Conservation (phyloP, 2,888 invertebrate species). For the Arge pagana region DNA sequence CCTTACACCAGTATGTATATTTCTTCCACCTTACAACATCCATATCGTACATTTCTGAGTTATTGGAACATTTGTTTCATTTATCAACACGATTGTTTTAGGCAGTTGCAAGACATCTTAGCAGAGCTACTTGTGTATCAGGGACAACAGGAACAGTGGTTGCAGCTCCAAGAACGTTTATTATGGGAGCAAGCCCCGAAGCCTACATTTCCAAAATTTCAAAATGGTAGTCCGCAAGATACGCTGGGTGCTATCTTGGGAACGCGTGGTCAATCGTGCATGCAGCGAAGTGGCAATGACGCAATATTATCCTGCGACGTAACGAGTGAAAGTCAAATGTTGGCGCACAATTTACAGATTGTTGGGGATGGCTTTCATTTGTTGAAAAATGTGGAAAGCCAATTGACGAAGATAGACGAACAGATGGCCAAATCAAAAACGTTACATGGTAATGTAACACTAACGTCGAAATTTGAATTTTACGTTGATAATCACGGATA, state of each 20-base stretch:
- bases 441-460: slow-evolving; percentile 32
- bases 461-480: no score
- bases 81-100: slow-evolving; percentile 42
- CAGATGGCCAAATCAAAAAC: slow-evolving; percentile 52
- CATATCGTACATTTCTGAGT: slow-evolving; percentile 3
- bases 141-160: slow-evolving; percentile 65
- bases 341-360: slow-evolving; percentile 55
- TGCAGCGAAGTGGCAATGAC: slow-evolving; percentile 52
- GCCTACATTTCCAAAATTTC: slow-evolving; percentile 50
- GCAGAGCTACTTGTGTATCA: slow-evolving; percentile 69
- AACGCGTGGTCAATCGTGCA: slow-evolving; percentile 54
- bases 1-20: slow-evolving; percentile 68
- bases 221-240: slow-evolving; percentile 49
- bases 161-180: slow-evolving; percentile 64
- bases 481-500: slow-evolving; percentile 8
- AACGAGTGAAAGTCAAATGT: slow-evolving; percentile 50
- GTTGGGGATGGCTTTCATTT: slow-evolving; percentile 59
- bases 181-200: slow-evolving; percentile 61
- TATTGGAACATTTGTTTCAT: slow-evolving; percentile 4
- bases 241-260: slow-evolving; percentile 44
- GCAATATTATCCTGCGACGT: slow-evolving; percentile 56
- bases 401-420: slow-evolving; percentile 60
- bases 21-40: slow-evolving; percentile 1
- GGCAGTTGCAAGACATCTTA: slow-evolving; percentile 66
- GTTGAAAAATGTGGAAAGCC: slow-evolving; percentile 60